Evolutionary conservation across 2,113 vertebrate species (phyloP).

Genomic region (Silurus glanis): DNA sequence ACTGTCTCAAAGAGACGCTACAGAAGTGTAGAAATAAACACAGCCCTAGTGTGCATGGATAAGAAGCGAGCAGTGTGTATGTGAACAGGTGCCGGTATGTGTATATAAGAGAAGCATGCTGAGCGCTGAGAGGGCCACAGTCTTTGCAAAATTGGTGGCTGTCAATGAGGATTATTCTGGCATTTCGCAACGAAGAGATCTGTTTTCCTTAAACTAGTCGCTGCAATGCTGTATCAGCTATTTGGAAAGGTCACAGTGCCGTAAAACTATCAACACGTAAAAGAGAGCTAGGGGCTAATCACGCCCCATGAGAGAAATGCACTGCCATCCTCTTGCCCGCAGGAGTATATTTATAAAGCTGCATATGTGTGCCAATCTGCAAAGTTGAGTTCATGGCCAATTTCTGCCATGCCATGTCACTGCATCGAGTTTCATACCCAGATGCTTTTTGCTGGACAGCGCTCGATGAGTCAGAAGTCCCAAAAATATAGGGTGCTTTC

Average conservation of each 20-base stretch:
- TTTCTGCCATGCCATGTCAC: conserved; percentile 39
- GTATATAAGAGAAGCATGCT: conserved; percentile 7
- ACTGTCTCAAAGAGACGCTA: background rate
- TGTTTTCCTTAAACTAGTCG: conserved; percentile 66
- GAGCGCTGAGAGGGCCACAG: conserved; percentile 68
- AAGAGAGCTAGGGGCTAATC: conserved; percentile 29
- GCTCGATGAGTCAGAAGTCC: conserved; percentile 14
- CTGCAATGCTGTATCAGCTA: conserved; percentile 68
- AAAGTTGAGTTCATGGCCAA: conserved; percentile 32
- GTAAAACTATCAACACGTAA: conserved; percentile 67
- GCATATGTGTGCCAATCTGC: background rate
- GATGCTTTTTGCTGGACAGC: background rate
- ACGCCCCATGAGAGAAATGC: background rate
- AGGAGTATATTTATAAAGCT: conserved; percentile 66
- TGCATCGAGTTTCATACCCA: conserved; percentile 13
- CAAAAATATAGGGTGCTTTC: conserved; percentile 15
- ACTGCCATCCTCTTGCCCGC: background rate
- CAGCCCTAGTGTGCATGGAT: too few species aligned
- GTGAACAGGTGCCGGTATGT: conserved; percentile 34
- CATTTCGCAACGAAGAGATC: conserved; percentile 66
- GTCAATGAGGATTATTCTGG: conserved; percentile 68
- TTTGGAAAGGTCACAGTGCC: conserved; percentile 75
- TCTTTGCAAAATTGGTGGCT: conserved; percentile 68
- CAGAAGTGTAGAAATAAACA: background rate
- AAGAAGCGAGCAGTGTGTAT: conserved; percentile 16